phyloP scores from a whole-genome alignment of 1,140 invertebrate species.

The Lepidurus apus region DNA sequence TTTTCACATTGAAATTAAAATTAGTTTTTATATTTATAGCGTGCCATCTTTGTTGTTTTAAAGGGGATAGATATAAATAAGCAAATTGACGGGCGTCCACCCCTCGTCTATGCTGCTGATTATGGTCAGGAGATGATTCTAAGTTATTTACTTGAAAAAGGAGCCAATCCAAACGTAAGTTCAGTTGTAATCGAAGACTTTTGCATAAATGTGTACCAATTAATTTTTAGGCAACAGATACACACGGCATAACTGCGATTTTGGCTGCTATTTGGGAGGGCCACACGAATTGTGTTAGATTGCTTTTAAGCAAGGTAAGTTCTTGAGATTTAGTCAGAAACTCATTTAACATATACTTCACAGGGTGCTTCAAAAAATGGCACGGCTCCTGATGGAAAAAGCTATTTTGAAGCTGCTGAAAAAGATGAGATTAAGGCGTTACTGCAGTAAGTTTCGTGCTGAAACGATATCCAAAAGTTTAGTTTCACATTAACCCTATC shows the following conservation, averaged over 20 bases:
- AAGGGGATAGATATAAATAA: constrained; percentile 79
- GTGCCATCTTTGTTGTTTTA: constrained; percentile 38
- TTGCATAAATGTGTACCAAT: neutral
- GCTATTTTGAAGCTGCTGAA: constrained; percentile 81
- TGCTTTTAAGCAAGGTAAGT: constrained; percentile 74
- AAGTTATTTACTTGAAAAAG: constrained; percentile 76
- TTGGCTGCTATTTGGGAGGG: constrained; percentile 94
- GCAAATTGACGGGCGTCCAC: constrained; percentile 75
- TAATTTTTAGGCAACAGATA: constrained; percentile 66
- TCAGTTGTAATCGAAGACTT: neutral
- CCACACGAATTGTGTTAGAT: constrained; percentile 81
- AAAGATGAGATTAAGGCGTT: constrained; percentile 83
- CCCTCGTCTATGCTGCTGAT: constrained; percentile 87
- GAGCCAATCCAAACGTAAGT: constrained; percentile 89
- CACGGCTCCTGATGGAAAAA: constrained; percentile 75
- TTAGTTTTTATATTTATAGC: neutral
- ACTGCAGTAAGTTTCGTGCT: constrained; percentile 44
- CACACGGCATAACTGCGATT: constrained; percentile 87
- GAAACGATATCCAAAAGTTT: neutral
- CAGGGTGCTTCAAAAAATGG: constrained; percentile 79
- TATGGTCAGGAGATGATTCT: constrained; percentile 90
- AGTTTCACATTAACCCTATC: neutral
- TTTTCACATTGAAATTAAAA: no score
- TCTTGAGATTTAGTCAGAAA: neutral
- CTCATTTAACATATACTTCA: constrained; percentile 38